Percentiles rank a stretch among this genome's conserved stretches.
These are phyloP conservation scores for Columbina picui DNA, from an alignment of 2,113 vertebrate species.

Conservation along the genomic window DNA sequence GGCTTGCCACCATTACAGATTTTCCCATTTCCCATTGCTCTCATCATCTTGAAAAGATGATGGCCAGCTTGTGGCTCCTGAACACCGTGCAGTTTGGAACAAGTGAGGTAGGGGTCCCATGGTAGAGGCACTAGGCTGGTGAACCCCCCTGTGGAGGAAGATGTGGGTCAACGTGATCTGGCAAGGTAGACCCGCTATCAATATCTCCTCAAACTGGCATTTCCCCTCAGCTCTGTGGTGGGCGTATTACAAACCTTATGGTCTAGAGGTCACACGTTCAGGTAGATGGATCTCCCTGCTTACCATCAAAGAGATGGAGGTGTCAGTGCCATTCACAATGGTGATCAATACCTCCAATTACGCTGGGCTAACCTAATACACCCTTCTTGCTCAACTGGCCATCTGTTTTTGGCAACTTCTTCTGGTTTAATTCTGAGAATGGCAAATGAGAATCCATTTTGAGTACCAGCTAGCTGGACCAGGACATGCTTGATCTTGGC, in stretches of 20 bases:
- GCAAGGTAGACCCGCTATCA: rapidly evolving
- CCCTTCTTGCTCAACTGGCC: neutral
- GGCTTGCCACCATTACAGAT: constrained; percentile 24
- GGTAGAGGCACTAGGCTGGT: rapidly evolving
- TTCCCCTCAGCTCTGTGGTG: neutral
- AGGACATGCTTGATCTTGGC: neutral
- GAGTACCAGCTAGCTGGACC: neutral
- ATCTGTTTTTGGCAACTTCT: neutral
- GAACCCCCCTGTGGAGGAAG: neutral
- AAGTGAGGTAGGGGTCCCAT: rapidly evolving
- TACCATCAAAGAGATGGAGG: neutral
- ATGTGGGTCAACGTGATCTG: neutral
- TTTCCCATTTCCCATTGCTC: constrained; percentile 35
- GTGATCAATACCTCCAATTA: neutral
- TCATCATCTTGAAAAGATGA: neutral
- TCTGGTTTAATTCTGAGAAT: neutral
- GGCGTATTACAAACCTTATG: rapidly evolving
- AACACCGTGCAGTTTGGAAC: rapidly evolving
- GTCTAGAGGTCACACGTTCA: neutral
- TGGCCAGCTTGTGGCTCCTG: neutral
- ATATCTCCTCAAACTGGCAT: rapidly evolving
- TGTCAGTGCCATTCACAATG: neutral
- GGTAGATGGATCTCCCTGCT: neutral
- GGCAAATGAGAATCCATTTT: neutral
- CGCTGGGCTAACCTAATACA: neutral